Evolutionary conservation across 2,113 vertebrate species (phyloP).

Genomic region (Phalacrocorax carbo): DNA sequence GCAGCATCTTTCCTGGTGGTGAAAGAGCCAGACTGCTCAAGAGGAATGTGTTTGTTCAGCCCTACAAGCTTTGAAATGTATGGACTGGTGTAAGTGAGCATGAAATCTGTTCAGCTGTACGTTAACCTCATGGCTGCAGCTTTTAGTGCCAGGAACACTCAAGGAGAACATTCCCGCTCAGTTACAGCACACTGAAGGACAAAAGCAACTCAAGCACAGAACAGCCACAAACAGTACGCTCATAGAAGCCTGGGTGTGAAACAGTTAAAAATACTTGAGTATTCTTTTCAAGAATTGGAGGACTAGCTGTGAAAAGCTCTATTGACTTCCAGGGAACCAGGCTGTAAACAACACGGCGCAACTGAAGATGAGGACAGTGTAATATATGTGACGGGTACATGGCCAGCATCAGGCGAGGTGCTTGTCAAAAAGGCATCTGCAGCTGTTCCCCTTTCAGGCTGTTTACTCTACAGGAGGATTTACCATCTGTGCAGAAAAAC

Average conservation of each 20-base stretch:
- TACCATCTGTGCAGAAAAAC: constrained; percentile 47
- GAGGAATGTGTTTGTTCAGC: neutral
- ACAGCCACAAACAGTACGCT: neutral
- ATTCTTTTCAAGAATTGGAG: neutral
- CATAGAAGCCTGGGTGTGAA: neutral
- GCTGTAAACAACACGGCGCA: neutral
- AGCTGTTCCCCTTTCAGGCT: constrained; percentile 37
- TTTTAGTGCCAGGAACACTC: neutral
- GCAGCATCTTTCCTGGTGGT: neutral
- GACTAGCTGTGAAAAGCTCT: neutral
- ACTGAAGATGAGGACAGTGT: neutral
- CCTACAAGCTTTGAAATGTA: neutral
- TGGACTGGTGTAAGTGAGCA: neutral
- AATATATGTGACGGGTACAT: neutral
- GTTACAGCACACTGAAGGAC: neutral
- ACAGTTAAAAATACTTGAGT: neutral
- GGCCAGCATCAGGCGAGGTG: constrained; percentile 1
- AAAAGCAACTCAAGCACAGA: neutral
- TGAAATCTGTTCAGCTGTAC: neutral
- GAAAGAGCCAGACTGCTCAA: neutral
- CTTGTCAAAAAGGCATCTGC: neutral
- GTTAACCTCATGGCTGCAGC: neutral
- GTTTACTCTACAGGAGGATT: constrained; percentile 10
- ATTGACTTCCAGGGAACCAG: constrained; percentile 28
- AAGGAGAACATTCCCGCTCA: neutral